Base-by-base conservation (phyloP, 2,888 invertebrate genomes). In the Tinea pellionella region DNA sequence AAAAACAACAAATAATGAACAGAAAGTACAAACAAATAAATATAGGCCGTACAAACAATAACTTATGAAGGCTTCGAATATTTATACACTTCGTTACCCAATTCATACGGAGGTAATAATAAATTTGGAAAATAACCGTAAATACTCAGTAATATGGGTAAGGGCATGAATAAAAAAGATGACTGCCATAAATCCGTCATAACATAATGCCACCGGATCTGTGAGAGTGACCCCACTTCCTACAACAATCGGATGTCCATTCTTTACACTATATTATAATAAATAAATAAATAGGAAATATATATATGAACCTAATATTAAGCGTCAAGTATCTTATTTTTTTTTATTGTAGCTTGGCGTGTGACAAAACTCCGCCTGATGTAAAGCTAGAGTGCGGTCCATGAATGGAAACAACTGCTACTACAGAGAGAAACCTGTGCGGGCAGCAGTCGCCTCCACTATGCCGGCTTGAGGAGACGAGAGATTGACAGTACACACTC, bases 181-280 rank as follows among this genome's bases (percentile, higher is more conserved):
- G 57, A 29, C 19, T 19, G 16, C 13, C 30, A 57, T 57, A 57
- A 57, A 57, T 57, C 30, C 57, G 57, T 57, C 57, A 57, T 32
- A 19, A n/a, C 6, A 8, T 32, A 32, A 57, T 57, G 57, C 57
- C 57, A 57, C 57, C 57, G 57, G 57, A 57, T 57, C 57, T 57
- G 30, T 32, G 32, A 57, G 15, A 32, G 7, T 57, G 57, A 57
- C 57, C 57, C 32, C 19, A 57, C 57, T 57, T 57, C 57, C 57
- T 57, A 57, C 57, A 15, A 24, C 57, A 30, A 13, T 57, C 19
- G 15, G 1, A 32, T 57, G 57, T 30, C 57, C 30, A 57, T 32
- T 11, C 11, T 18, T 55, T 55, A 18, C 1, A 24, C 6, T 24
- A 3, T 24, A 24, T 24, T 24, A 16, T 2, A 51, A n/a, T 3